phyloP scores from a whole-genome alignment of 2,113 vertebrate genomes.

The Pao palembangensis region DNA sequence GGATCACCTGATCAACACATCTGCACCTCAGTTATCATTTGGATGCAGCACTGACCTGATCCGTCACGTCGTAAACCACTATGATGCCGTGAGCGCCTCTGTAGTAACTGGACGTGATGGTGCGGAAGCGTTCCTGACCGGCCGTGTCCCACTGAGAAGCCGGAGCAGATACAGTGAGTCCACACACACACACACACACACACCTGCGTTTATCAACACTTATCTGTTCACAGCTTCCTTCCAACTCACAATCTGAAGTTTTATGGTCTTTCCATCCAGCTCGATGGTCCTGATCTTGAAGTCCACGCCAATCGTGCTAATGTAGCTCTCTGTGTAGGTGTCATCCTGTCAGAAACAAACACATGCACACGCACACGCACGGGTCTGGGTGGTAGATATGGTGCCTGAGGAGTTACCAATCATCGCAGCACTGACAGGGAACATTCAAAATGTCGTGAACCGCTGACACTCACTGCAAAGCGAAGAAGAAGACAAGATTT shows the following conservation, averaged over 20 bases:
- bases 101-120: slow-evolving; percentile 99
- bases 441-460: background rate
- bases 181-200: background rate
- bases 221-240: background rate
- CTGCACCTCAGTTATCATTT: background rate
- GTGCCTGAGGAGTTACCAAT: background rate
- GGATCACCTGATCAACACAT: background rate
- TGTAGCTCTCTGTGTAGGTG: slow-evolving; percentile 98
- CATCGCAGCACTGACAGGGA: background rate
- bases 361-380: slow-evolving; percentile 10
- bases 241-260: slow-evolving; percentile 94
- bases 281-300: slow-evolving; percentile 99
- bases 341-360: slow-evolving; percentile 79
- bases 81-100: slow-evolving; percentile 98
- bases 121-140: slow-evolving; percentile 94
- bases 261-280: slow-evolving; percentile 97
- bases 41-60: slow-evolving; percentile 81
- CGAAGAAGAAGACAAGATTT: slow-evolving; percentile 98
- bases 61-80: slow-evolving; percentile 96
- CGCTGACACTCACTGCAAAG: slow-evolving; percentile 88
- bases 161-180: slow-evolving; percentile 11
- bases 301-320: slow-evolving; percentile 98
- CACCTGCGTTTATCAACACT: background rate
- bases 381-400: background rate
- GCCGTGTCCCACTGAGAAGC: slow-evolving; percentile 91